Conservation (phyloP, 2,888 invertebrate species). For the Amphimallon solstitiale region DNA sequence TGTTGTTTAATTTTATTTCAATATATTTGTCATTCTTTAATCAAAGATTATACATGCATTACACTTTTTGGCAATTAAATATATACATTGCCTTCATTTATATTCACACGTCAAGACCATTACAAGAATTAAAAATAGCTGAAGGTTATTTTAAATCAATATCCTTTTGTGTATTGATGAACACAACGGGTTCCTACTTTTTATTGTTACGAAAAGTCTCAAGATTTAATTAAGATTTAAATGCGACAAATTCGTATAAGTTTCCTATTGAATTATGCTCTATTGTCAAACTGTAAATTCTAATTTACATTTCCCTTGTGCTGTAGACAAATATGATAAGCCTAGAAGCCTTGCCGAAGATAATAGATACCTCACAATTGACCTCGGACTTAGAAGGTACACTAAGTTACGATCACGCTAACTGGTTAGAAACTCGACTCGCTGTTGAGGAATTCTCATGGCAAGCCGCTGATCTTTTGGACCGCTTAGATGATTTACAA, state of each 20-base stretch:
- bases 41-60: too few species aligned
- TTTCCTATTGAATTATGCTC: background rate
- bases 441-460: constrained; percentile 96
- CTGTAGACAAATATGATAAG: constrained; percentile 95
- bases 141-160: too few species aligned
- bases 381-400: constrained; percentile 95
- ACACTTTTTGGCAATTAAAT: too few species aligned
- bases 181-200: too few species aligned
- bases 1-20: too few species aligned
- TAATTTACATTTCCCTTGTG: constrained; percentile 15
- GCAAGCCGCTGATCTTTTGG: constrained; percentile 93
- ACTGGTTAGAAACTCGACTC: constrained; percentile 95
- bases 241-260: background rate
- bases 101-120: too few species aligned
- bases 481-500: constrained; percentile 91
- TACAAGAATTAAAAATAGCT: too few species aligned
- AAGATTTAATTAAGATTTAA: too few species aligned
- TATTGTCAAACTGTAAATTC: background rate
- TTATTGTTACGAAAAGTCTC: too few species aligned
- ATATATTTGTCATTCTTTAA: too few species aligned
- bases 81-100: too few species aligned
- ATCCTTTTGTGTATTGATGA: too few species aligned
- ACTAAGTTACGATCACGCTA: constrained; percentile 93
- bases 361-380: constrained; percentile 91
- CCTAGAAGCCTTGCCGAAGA: constrained; percentile 91